Evolutionary conservation across 2,113 vertebrate genomes (phyloP).

Genomic region (Micronisus gabar): DNA sequence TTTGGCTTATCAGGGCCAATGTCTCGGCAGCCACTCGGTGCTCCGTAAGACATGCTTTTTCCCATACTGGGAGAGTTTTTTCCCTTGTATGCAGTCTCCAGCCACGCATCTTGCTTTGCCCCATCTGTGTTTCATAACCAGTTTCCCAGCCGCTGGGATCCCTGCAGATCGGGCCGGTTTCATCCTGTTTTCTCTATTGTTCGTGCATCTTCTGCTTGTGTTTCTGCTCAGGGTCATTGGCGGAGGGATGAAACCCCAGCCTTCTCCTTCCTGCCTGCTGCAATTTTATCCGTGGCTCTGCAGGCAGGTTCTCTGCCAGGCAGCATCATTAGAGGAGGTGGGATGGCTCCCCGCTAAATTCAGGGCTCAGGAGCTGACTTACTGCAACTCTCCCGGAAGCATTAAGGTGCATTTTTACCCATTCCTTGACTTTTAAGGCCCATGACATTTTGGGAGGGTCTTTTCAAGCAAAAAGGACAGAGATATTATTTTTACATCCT

Average conservation of each 20-base stretch:
- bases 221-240: neutral
- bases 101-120: neutral
- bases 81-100: neutral
- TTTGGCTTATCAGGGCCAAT: neutral
- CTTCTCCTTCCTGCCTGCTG: neutral
- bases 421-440: neutral
- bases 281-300: neutral
- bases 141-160: neutral
- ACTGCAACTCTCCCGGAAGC: neutral
- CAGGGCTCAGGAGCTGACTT: neutral
- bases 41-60: accelerated
- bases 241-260: neutral
- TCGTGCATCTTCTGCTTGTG: neutral
- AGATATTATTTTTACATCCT: neutral
- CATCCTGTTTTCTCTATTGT: slow-evolving; percentile 5
- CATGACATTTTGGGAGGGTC: accelerated
- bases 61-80: neutral
- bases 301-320: neutral
- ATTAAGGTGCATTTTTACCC: neutral
- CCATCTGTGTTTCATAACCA: neutral
- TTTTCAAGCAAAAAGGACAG: neutral
- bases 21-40: accelerated
- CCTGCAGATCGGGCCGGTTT: neutral
- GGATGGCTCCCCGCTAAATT: neutral
- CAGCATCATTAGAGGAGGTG: neutral